Base-by-base conservation (phyloP, 1,140 invertebrate genomes). In the Ctenoplectra terminalis region DNA sequence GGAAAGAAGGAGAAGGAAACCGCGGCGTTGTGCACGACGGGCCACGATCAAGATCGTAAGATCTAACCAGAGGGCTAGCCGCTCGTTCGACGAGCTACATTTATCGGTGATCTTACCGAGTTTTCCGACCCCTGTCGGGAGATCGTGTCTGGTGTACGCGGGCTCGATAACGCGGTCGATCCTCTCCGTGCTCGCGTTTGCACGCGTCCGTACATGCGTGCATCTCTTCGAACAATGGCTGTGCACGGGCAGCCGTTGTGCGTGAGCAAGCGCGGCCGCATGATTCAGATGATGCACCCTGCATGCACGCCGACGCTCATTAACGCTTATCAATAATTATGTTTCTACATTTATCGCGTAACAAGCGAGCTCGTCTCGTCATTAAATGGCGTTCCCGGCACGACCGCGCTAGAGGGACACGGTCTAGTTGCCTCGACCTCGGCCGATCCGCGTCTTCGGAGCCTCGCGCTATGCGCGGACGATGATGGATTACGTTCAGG, bases 311-410 rank as follows among this genome's bases (percentile, higher is more conserved):
- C 77, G 82, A 79, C 77, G 74, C 88, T 90, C 90, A 89, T 91
- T 90, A 90, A 90, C 77, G 87, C 90, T 91, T 91, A 90, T 90
- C 90, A 89, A 91, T 91, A 91, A 91, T 91, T 91, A 90, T 84
- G 82, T 91, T 91, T 90, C 90, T 90, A 91, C 89, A 88, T 90
- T 91, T 91, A 91, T 87, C 84, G 87, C 84, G 83, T 90, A 91
- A 90, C 86, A 90, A 90, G 84, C 88, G 72, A 86, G 83, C 82
- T 83, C 81, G 88, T 90, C 89, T 87, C 90, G 73, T 88, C 85
- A 85, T 90, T 90, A 90, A 84, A 79, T 67, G 69, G 77, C 70
- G 78, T 86, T 84, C 86, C 75, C 70, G 72, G 64, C 71, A 54
- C 74, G 67, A 52, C 74, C 74, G 31, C 64, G 29, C 37, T 60